Evolutionary conservation across 2,113 vertebrate genomes (phyloP), one percentile per base, ranked within the genome.

Genomic region (Bostrychus sinensis): DNA sequence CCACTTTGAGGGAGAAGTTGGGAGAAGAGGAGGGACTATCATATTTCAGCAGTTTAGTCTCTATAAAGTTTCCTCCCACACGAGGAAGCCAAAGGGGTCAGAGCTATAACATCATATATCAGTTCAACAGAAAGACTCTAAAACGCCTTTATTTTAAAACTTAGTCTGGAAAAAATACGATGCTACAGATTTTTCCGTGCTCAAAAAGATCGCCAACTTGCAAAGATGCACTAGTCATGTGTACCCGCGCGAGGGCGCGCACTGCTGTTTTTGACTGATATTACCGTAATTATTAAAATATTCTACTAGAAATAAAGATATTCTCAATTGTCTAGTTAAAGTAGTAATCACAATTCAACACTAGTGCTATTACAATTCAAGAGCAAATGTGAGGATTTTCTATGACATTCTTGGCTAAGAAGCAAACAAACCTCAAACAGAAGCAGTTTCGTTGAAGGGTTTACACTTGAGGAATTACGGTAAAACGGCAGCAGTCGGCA

Each of bases 231-330:
- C 12, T 48, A 11, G 45, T 25, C 12, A 25, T 74, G 1, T 2
- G 7, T 23, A 1, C 10, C 57, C 66, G 2, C 58, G 0, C 57
- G 81, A 36, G 77, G 59, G 30, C 30, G 63, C 30, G 5, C 5
- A 50, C 7, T 14, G n/a, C 20, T n/a, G 11, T 12, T 2, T n/a
- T 53, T 26, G 30, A 51, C 12, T 0, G 38, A 20, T 6, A 12
- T 68, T 83, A 81, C 85, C 77, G 78, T 87, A 87, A 81, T 3
- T 48, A 7, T 1, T 28, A 1, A 14, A 78, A 42, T 56, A 62
- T 1, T 30, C 5, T 0, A 16, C 17, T 2, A 14, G 1, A 62
- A 56, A 37, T 5, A 0, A 42, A 14, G 2, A 1, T 1, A 2
- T 7, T 53, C 4, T 23, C 4, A 1, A 11, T 32, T 23, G 2